Conservation (phyloP, 2,888 invertebrate species). For the Nephrotoma appendiculata region DNA sequence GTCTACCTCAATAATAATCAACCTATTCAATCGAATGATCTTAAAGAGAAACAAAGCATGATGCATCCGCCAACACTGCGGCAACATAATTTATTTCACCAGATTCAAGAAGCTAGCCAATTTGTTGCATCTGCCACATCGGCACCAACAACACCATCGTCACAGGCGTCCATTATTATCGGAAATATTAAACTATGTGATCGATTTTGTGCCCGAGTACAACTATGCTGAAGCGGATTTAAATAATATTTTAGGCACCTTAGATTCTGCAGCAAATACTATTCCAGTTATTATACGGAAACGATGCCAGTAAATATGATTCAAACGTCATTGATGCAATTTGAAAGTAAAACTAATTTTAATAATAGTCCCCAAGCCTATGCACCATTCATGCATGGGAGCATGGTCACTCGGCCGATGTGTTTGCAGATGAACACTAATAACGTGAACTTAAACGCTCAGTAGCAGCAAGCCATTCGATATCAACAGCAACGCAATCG, state of each 20-base stretch:
- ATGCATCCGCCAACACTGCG: conserved; percentile 11
- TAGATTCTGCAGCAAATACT: conserved; percentile 20
- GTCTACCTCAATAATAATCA: conserved; percentile 14
- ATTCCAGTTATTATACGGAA: conserved; percentile 37
- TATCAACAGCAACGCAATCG: conserved; percentile 21
- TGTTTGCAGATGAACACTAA: conserved; percentile 19
- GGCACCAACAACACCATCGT: conserved; percentile 9
- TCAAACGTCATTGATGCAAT: conserved; percentile 80
- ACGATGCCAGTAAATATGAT: conserved; percentile 80
- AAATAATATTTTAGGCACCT: conserved; percentile 16
- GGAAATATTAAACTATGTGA: conserved; percentile 72
- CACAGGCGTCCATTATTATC: conserved; percentile 38
- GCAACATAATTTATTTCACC: conserved; percentile 3
- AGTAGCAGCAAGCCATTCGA: conserved; percentile 6
- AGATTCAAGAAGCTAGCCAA: conserved; percentile 17
- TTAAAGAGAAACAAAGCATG: conserved; percentile 1
- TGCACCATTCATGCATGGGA: conserved; percentile 8
- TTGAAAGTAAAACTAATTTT: conserved; percentile 42
- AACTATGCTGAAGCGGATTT: neutral
- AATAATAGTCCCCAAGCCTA: conserved; percentile 17
- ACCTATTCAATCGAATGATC: neutral
- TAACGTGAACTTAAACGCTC: neutral
- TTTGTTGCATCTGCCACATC: conserved; percentile 5
- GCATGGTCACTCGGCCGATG: conserved; percentile 17
- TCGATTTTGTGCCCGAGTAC: conserved; percentile 58